Percentiles rank a stretch among this genome's conserved stretches.
These are phyloP conservation scores for Dromas ardeola DNA, from an alignment of 2,113 vertebrate genomes.

Conservation along the genomic window DNA sequence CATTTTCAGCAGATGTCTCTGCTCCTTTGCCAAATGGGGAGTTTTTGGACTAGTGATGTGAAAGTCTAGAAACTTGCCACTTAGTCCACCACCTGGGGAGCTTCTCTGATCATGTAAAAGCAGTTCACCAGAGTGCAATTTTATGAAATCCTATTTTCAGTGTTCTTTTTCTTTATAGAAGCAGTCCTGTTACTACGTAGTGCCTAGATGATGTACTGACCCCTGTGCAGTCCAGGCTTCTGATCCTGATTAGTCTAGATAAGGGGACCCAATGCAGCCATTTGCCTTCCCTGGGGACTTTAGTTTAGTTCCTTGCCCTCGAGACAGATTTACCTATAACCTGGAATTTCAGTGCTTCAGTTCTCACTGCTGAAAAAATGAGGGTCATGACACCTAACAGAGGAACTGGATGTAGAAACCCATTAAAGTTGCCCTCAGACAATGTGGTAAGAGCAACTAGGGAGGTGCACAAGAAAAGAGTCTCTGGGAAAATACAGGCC, in stretches of 20 bases:
- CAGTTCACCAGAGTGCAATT: not conserved
- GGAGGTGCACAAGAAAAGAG: not conserved
- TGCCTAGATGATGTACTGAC: not conserved
- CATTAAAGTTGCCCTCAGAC: not conserved
- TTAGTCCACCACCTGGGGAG: slow-evolving; percentile 25
- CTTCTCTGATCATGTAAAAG: not conserved
- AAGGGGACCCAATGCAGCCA: not conserved
- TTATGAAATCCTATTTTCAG: not conserved
- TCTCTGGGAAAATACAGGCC: not conserved
- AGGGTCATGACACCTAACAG: not conserved
- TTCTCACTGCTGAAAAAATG: not conserved
- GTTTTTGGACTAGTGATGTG: slow-evolving; percentile 22
- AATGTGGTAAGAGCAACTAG: not conserved
- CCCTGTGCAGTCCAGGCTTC: not conserved
- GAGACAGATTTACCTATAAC: not conserved
- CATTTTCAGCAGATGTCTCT: slow-evolving; percentile 55
- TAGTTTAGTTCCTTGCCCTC: not conserved
- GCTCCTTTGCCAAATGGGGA: slow-evolving; percentile 43
- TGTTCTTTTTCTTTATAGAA: not conserved
- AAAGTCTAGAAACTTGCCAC: slow-evolving; percentile 54
- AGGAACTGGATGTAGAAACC: not conserved
- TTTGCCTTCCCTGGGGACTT: not conserved
- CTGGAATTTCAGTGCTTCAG: not conserved
- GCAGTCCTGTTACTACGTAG: not conserved
- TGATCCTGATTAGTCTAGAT: not conserved